Percentiles rank a stretch among this genome's conserved stretches.
Conservation (phyloP, 1,140 invertebrate genomes). For the Protaetia brevitarsis region DNA sequence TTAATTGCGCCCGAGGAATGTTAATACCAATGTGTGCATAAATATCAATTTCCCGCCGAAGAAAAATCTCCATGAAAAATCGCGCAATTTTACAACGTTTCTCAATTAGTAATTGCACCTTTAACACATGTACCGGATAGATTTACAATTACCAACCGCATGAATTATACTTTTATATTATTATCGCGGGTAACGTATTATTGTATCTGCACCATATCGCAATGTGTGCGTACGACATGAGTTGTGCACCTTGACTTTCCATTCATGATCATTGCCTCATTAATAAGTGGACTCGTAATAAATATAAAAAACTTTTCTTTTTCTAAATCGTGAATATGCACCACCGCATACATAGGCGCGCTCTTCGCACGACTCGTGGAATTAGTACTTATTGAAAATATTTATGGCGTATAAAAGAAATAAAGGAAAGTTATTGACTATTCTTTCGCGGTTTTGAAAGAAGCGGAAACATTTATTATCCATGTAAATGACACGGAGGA, state of each 20-base stretch:
- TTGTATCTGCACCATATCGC: background rate
- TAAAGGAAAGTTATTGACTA: slow-evolving; percentile 15
- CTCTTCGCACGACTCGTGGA: background rate
- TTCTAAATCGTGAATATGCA: slow-evolving; percentile 13
- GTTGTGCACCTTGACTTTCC: slow-evolving; percentile 10
- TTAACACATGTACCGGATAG: slow-evolving; percentile 10
- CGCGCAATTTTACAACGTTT: slow-evolving; percentile 9
- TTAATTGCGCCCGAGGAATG: background rate
- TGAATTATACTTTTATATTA: slow-evolving; percentile 14
- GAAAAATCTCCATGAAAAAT: background rate
- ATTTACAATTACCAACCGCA: slow-evolving; percentile 9
- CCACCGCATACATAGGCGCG: background rate
- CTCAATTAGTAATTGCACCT: slow-evolving; percentile 14
- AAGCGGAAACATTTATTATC: slow-evolving; percentile 18
- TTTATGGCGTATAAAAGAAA: slow-evolving; percentile 13
- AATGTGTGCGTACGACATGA: background rate
- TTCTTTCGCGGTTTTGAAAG: slow-evolving; percentile 13
- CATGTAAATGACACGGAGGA: slow-evolving; percentile 9
- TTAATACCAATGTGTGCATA: background rate
- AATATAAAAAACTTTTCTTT: slow-evolving; percentile 16
- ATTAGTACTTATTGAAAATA: slow-evolving; percentile 17
- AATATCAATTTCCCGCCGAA: background rate
- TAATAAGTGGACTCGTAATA: slow-evolving; percentile 16
- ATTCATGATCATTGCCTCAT: slow-evolving; percentile 17
- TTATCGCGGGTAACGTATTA: background rate